Conservation (phyloP, 2,113 vertebrate species). For the Puma concolor region DNA sequence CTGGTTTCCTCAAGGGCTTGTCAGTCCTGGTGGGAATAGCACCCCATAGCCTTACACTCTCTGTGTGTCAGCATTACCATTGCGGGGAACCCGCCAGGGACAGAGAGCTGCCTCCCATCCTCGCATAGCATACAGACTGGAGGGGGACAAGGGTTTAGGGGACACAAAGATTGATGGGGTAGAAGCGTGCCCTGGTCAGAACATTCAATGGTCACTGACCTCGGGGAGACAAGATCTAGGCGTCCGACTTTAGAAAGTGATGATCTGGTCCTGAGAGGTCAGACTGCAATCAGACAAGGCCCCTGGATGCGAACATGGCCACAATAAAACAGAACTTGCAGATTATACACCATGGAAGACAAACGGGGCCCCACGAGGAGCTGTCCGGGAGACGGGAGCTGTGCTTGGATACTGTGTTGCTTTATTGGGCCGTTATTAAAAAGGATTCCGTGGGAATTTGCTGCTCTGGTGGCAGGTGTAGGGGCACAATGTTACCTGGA, state of each 20-base stretch:
- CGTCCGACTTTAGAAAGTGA: background rate
- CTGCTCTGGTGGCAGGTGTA: constrained; percentile 89
- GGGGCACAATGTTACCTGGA: constrained; percentile 91
- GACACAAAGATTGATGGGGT: background rate
- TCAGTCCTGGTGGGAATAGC: accelerated
- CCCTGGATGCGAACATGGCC: constrained; percentile 75
- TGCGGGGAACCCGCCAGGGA: background rate
- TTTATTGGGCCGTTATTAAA: constrained; percentile 85
- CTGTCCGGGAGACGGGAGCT: constrained; percentile 87
- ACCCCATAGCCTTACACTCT: background rate
- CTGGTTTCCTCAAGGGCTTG: background rate
- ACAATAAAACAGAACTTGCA: constrained; percentile 85
- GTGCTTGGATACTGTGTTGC: constrained; percentile 88
- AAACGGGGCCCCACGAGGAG: constrained; percentile 88
- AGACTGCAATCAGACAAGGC: constrained; percentile 68
- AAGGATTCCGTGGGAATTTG: constrained; percentile 90
- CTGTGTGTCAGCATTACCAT: accelerated
- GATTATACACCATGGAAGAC: constrained; percentile 90
- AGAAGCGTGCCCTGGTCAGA: background rate
- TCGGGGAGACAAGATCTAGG: background rate
- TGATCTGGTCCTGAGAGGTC: background rate
- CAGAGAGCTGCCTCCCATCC: background rate
- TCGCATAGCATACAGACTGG: background rate
- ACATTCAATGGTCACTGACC: background rate
- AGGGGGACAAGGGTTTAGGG: background rate